A percentile compares a stretch with the other conserved stretches of the same genome.
Evolutionary conservation across 92 coral and sea anemone genomes (phyloP).

Genomic region (Epizoanthus ramosus): DNA sequence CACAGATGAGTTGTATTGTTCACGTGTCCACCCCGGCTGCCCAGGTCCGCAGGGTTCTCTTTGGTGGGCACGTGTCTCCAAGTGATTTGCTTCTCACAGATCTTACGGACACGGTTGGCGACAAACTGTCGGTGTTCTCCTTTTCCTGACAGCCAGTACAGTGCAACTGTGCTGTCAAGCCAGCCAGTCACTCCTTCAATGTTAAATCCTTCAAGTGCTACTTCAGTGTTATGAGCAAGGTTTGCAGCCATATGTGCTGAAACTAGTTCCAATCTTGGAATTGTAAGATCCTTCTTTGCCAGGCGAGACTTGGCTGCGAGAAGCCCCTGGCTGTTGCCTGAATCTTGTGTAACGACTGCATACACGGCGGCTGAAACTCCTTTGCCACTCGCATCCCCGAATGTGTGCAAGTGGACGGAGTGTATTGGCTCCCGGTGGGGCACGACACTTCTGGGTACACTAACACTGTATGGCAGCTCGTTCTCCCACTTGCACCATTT

Average conservation of each 20-base stretch:
- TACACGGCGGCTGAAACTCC: not conserved
- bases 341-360: not conserved
- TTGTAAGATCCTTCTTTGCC: not conserved
- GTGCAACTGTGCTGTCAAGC: not conserved
- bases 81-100: not conserved
- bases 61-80: constrained; percentile 1
- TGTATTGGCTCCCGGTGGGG: constrained; percentile 6
- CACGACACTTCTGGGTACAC: not conserved
- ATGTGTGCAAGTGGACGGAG: constrained; percentile 4
- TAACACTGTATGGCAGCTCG: not conserved
- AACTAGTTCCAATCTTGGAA: constrained; percentile 2
- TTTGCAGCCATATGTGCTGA: constrained; percentile 11
- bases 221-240: not conserved
- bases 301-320: not conserved
- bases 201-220: not conserved
- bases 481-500: not conserved
- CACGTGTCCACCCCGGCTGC: constrained; percentile 2
- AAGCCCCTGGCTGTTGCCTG: constrained; percentile 11
- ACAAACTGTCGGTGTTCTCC: constrained; percentile 6
- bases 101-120: not conserved
- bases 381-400: constrained; percentile 6
- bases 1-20: not conserved
- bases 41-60: constrained; percentile 21
- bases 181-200: not conserved
- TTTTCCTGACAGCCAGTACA: not conserved